Percentiles rank a stretch among this genome's conserved stretches.
Conservation (phyloP, 2,888 invertebrate species). For the Heliconius aoede region DNA sequence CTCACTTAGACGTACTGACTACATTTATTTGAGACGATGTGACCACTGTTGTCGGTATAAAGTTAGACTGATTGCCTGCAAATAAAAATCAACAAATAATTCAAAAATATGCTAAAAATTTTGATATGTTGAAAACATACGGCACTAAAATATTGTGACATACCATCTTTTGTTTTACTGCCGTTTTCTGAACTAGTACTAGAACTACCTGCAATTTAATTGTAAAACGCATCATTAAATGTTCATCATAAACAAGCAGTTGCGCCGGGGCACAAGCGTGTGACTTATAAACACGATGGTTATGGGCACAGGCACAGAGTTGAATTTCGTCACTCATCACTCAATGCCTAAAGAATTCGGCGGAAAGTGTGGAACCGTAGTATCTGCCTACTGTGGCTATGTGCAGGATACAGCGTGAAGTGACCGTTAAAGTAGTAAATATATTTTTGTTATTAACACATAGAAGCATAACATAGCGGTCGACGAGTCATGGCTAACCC, state of each 20-base stretch:
- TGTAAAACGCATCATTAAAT: not conserved
- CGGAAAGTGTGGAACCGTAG: too few species aligned
- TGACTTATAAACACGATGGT: too few species aligned
- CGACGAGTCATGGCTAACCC: too few species aligned
- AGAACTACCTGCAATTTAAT: slow-evolving; percentile 70
- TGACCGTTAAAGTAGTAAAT: too few species aligned
- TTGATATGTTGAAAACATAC: not conserved
- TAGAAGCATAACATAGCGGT: too few species aligned
- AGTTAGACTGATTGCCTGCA: slow-evolving; percentile 79
- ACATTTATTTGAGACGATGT: slow-evolving; percentile 81
- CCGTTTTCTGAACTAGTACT: slow-evolving; percentile 80
- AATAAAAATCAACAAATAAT: slow-evolving; percentile 26
- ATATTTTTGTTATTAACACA: too few species aligned
- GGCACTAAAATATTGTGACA: slow-evolving; percentile 45
- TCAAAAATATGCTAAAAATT: not conserved
- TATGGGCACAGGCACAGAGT: too few species aligned
- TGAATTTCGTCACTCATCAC: too few species aligned
- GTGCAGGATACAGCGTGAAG: too few species aligned
- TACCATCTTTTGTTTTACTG: slow-evolving; percentile 78
- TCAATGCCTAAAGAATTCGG: too few species aligned
- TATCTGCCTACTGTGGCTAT: too few species aligned
- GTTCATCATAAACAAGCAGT: not conserved
- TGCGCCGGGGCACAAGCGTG: not conserved
- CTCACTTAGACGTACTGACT: slow-evolving; percentile 82
- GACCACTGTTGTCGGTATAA: slow-evolving; percentile 81